A percentile compares a stretch with the other conserved stretches of the same genome.
phyloP scores from a whole-genome alignment of 2,888 invertebrate species.

The Tipula confusa region DNA sequence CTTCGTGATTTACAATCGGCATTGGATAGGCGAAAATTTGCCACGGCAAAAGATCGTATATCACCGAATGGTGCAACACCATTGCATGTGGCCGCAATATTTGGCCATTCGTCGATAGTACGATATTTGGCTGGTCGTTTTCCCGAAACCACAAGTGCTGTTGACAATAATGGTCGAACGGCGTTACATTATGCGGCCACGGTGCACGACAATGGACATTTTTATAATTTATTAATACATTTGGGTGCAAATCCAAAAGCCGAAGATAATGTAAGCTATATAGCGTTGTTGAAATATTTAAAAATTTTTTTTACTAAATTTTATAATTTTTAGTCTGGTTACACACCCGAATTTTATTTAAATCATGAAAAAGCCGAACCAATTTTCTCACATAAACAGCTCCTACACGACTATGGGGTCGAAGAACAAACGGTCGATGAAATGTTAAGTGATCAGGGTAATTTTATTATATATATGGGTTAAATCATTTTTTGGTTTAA shows the following conservation, averaged over 20 bases:
- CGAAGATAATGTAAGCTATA: conserved; percentile 70
- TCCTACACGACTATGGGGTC: conserved; percentile 67
- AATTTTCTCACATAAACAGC: conserved; percentile 63
- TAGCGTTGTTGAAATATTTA: conserved; percentile 36
- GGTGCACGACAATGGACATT: conserved; percentile 79
- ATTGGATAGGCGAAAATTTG: conserved; percentile 84
- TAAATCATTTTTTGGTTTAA: background rate
- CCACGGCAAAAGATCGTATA: conserved; percentile 77
- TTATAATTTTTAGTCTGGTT: conserved; percentile 48
- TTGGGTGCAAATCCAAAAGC: conserved; percentile 80
- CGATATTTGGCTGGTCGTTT: conserved; percentile 70
- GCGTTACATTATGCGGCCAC: conserved; percentile 85
- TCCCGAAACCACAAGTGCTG: conserved; percentile 78
- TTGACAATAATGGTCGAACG: conserved; percentile 77
- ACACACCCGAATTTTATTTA: conserved; percentile 74
- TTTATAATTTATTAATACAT: conserved; percentile 77
- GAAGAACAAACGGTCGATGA: conserved; percentile 61
- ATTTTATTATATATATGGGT: conserved; percentile 20
- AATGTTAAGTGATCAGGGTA: conserved; percentile 78
- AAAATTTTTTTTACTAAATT: background rate
- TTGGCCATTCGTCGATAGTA: conserved; percentile 66
- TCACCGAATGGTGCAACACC: conserved; percentile 83
- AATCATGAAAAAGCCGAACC: conserved; percentile 55
- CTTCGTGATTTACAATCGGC: conserved; percentile 79
- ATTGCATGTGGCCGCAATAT: conserved; percentile 78